Evolutionary conservation across 2,797 vertebrate genomes (phyloP), one percentile per base, ranked within the genome.

Genomic region (Pyrocephalus nanus): DNA sequence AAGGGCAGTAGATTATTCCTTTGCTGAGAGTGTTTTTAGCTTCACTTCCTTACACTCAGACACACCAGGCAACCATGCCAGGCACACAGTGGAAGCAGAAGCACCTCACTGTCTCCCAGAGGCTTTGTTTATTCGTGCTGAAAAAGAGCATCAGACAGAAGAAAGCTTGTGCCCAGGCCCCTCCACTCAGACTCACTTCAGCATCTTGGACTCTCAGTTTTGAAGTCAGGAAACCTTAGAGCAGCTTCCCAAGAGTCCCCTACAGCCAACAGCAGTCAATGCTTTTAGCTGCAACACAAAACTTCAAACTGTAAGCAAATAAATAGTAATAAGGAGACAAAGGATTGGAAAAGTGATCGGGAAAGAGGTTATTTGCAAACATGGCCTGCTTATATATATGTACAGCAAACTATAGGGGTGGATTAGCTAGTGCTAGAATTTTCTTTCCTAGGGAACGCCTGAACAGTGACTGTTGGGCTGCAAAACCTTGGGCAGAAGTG

Each of bases 141-240:
- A 74, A 96, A 91, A 96, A 92, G 55, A 55, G 50, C 65, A 93
- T 55, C 60, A 67, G 84, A 40, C 40, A 72, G 55, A 77, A 70
- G 11, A 91, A 71, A 69, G 69, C 22, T 82, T 87, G 69, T 93
- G 92, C 48, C 3, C 20, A 76, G 71, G 61, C 66, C 86, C 22
- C 78, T 86, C 54, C 34, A 40, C 34, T 80, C 70, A 90, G 32
- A 75, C 30, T 60, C 67, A 38, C 67, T 83, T 43, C 38, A 67
- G 87, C 23, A 32, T 83, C 58, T 85, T 26, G 92, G 80, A 55
- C 70, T 93, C 75, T 66, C 48, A 42, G 42, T 86, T 91, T 73
- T 11, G 2, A 12, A 4, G 57, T 11, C 88, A 93, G 92, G 86
- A 96, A 85, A 77, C 16, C 58, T 86, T 23, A 36, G 20, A 85